Conservation (phyloP, 2,113 vertebrate species). For the Camelus bactrianus region DNA sequence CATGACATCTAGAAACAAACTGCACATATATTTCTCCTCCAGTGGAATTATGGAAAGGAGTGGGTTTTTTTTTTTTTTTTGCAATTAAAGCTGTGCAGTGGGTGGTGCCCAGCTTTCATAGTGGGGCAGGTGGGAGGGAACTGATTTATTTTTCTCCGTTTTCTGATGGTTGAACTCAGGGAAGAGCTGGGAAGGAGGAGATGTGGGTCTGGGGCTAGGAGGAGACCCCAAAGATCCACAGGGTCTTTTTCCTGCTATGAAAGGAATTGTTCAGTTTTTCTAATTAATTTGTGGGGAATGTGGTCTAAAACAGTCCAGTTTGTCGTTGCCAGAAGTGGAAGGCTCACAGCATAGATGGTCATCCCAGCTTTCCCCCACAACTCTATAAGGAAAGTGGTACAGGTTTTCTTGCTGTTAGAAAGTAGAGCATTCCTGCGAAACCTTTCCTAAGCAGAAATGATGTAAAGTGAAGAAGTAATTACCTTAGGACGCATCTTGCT, state of each 20-base stretch:
- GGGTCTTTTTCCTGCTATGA: neutral
- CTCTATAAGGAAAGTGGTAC: neutral
- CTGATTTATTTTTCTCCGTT: neutral
- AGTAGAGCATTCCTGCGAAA: neutral
- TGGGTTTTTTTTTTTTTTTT: neutral
- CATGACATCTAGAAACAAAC: neutral
- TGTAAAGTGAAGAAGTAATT: neutral
- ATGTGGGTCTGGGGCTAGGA: too few relatives aligned
- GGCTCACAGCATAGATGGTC: neutral
- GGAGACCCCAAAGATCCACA: neutral
- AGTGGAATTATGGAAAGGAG: neutral
- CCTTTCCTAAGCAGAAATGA: neutral
- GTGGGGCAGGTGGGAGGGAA: neutral
- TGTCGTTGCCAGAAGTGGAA: neutral
- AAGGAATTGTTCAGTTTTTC: slow-evolving; percentile 8
- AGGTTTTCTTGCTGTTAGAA: neutral
- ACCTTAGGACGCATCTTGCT: neutral
- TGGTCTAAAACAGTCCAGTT: neutral
- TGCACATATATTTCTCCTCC: neutral
- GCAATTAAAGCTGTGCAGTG: neutral
- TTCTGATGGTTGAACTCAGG: neutral
- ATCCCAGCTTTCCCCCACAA: neutral
- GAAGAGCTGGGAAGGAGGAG: neutral
- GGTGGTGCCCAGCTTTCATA: neutral
- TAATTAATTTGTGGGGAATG: neutral